Evolutionary conservation across 2,113 vertebrate species (phyloP).

Genomic region (Halcyon senegalensis): DNA sequence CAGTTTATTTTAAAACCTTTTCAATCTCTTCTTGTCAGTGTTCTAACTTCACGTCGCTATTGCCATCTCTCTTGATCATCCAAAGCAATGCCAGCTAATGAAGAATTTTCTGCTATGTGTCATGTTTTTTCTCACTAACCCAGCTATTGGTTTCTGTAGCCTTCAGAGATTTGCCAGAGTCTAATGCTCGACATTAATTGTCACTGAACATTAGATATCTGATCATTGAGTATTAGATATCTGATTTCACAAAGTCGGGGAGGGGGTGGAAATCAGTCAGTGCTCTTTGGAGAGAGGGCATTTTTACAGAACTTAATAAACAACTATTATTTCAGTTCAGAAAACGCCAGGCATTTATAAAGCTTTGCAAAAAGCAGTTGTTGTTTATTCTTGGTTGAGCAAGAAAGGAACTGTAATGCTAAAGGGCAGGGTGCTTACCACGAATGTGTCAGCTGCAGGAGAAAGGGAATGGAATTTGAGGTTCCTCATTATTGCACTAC

Average conservation of each 20-base stretch:
- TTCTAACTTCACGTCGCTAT: neutral
- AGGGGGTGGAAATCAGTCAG: fast-evolving
- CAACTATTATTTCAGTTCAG: neutral
- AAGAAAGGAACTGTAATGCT: neutral
- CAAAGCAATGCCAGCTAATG: neutral
- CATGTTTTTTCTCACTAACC: neutral
- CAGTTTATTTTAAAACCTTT: neutral
- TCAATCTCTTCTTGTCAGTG: neutral
- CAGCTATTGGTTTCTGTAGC: neutral
- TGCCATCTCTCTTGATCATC: neutral
- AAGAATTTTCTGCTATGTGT: neutral
- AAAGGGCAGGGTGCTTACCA: neutral
- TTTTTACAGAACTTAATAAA: neutral
- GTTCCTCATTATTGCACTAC: neutral
- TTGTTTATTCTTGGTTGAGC: neutral
- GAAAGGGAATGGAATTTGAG: neutral
- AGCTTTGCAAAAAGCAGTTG: neutral
- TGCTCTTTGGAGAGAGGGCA: neutral
- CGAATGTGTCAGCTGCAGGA: neutral
- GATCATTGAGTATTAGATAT: neutral
- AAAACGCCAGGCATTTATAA: neutral
- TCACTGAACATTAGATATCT: neutral
- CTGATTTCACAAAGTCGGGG: neutral
- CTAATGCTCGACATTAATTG: neutral
- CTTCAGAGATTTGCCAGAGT: neutral